Conservation (phyloP, 2,113 vertebrate genomes). For the Hoplias malabaricus region DNA sequence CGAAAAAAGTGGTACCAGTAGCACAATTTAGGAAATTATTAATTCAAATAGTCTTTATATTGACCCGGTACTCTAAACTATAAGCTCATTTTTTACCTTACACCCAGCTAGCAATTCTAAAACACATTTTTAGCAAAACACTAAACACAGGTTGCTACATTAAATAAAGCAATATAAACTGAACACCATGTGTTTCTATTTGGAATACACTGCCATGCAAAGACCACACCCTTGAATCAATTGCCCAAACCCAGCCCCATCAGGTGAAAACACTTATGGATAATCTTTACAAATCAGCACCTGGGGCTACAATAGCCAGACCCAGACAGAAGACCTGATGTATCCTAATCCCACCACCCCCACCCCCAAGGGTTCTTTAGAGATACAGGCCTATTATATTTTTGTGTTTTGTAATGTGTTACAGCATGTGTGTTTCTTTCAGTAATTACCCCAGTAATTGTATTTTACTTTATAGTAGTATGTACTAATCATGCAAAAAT, state of each 20-base stretch:
- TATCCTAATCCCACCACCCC: no score
- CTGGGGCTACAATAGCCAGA: not conserved
- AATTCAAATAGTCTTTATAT: no score
- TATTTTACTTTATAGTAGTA: no score
- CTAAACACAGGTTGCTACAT: not conserved
- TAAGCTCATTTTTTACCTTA: not conserved
- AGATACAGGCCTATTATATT: no score
- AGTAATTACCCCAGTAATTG: no score
- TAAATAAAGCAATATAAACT: no score
- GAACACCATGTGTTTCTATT: not conserved
- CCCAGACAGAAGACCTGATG: slow-evolving; percentile 17
- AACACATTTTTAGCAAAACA: not conserved
- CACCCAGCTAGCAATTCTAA: not conserved
- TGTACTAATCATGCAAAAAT: no score
- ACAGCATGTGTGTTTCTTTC: no score
- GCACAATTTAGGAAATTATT: no score
- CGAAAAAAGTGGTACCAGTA: no score
- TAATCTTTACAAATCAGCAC: not conserved
- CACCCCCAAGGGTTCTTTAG: no score
- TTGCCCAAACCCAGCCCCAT: not conserved
- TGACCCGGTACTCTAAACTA: not conserved
- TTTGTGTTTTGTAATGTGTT: no score
- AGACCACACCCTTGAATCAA: not conserved
- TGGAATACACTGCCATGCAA: not conserved
- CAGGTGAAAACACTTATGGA: not conserved